Base-by-base conservation (phyloP, 2,888 invertebrate genomes). In the Imbricaverruca yamaguchii region DNA sequence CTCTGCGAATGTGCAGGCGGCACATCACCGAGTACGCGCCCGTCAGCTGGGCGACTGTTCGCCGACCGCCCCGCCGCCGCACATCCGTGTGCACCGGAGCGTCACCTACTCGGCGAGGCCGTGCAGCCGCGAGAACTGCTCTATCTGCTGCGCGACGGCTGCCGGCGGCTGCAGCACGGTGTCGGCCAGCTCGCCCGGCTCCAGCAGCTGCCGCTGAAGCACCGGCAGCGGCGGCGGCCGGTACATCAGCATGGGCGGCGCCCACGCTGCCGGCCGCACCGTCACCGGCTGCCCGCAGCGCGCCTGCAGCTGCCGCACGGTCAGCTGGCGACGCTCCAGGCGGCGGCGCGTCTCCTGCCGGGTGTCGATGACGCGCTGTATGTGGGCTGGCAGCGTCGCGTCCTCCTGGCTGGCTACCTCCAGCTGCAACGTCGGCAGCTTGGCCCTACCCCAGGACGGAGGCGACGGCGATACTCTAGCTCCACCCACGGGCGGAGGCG, bases 191-290 rank as follows among this genome's bases (percentile, higher is more conserved):
- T 21, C 21, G 18, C 74, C 74, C 9, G 74, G 74, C 74, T 74
- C 74, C 53, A 55, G 74, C 74, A 74, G 55, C 18, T 53, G 53
- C 9, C 74, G 15, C 21, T 55, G 74, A 9, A 74, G 55, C 53
- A 55, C 74, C 55, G 53, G 74, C 74, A 74, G 74, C 21, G 74
- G 74, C 74, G 74, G 74, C 74, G 74, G 74, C 53, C 74, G 74
- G 55, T 74, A 74, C 74, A 74, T 13, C 53, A 53, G 18, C 53
- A 55, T 55, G 21, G 74, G 74, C 53, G 74, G 74, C 18, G 21
- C 3, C 74, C 74, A 74, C 53, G 10, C 55, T 8, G 53, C 21
- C 74, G 55, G 53, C 15, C 74, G 21, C 53, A 9, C 15, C 8
- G 74, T 18, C 53, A 55, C 1, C 74, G 15, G 74, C 74, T 74